A percentile compares a stretch with the other conserved stretches of the same genome.
These are phyloP conservation scores for Lycaena phlaeas DNA, from an alignment of 2,888 invertebrate species.

Conservation along the genomic window DNA sequence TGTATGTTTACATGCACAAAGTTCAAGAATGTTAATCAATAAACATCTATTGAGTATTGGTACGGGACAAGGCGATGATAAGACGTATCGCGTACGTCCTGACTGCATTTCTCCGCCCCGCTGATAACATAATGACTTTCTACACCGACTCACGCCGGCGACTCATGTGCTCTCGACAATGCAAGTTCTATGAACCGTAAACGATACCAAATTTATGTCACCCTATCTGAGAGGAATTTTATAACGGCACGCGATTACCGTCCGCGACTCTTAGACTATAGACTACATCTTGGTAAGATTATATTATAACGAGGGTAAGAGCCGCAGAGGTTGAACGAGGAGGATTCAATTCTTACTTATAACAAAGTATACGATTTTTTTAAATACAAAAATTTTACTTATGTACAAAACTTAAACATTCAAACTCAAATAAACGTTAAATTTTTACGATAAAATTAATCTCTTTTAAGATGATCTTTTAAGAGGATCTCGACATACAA, in stretches of 20 bases:
- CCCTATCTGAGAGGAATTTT: slow-evolving; percentile 56
- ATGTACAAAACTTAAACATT: no score
- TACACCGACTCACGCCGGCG: slow-evolving; percentile 51
- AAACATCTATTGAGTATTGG: slow-evolving; percentile 31
- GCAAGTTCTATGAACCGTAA: slow-evolving; percentile 61
- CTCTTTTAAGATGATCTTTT: neutral
- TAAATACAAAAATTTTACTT: no score
- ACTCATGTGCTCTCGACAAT: slow-evolving; percentile 36
- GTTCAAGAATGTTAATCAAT: slow-evolving; percentile 55
- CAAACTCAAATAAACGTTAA: neutral
- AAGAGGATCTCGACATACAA: no score
- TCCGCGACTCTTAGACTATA: slow-evolving; percentile 10
- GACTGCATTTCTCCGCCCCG: slow-evolving; percentile 45
- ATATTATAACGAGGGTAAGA: no score
- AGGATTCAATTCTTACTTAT: no score
- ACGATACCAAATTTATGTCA: slow-evolving; percentile 62
- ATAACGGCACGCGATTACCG: slow-evolving; percentile 55
- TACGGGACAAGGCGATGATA: slow-evolving; percentile 37
- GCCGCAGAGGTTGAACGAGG: no score
- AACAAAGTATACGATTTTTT: no score
- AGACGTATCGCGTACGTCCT: slow-evolving; percentile 26
- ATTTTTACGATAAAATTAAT: neutral
- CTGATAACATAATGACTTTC: slow-evolving; percentile 61
- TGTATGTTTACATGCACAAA: slow-evolving; percentile 37
- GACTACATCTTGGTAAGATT: no score